Conservation (phyloP, 2,113 vertebrate genomes). For the Sander vitreus region DNA sequence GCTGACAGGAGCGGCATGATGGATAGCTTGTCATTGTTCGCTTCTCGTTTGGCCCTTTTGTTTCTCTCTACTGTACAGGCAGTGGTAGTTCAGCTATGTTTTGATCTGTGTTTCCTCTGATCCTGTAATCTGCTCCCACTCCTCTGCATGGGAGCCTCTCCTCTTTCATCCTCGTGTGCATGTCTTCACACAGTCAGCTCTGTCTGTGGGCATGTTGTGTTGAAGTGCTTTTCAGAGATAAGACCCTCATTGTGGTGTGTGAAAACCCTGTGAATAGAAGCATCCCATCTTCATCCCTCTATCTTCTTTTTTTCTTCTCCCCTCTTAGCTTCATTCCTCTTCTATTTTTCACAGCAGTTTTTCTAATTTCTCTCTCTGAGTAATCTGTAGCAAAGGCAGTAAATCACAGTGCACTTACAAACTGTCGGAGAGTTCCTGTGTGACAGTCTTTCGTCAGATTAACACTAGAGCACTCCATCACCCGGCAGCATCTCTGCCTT, state of each 20-base stretch:
- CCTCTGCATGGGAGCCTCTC: slow-evolving; percentile 46
- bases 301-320: slow-evolving; percentile 31
- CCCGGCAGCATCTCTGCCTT: slow-evolving; percentile 47
- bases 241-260: slow-evolving; percentile 67
- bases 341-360: slow-evolving; percentile 28
- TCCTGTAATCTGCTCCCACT: slow-evolving; percentile 67
- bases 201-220: slow-evolving; percentile 74
- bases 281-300: slow-evolving; percentile 41
- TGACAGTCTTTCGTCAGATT: slow-evolving; percentile 30
- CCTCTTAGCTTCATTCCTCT: slow-evolving; percentile 44
- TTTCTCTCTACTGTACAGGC: slow-evolving; percentile 54
- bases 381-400: slow-evolving; percentile 20
- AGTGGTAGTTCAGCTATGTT: slow-evolving; percentile 35
- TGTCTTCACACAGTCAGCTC: slow-evolving; percentile 63
- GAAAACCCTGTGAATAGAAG: slow-evolving; percentile 56
- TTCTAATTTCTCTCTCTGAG: slow-evolving; percentile 15
- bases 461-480: slow-evolving; percentile 43
- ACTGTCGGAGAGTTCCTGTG: slow-evolving; percentile 42
- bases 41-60: slow-evolving; percentile 49
- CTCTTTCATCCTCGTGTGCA: slow-evolving; percentile 65
- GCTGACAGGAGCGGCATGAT: slow-evolving; percentile 61
- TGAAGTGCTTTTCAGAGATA: slow-evolving; percentile 71
- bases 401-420: slow-evolving; percentile 12
- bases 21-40: slow-evolving; percentile 55
- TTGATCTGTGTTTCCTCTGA: slow-evolving; percentile 61